Evolutionary conservation across 2,888 invertebrate genomes (phyloP), one percentile per base, ranked within the genome.

Genomic region (Conops quadrifasciatus): DNA sequence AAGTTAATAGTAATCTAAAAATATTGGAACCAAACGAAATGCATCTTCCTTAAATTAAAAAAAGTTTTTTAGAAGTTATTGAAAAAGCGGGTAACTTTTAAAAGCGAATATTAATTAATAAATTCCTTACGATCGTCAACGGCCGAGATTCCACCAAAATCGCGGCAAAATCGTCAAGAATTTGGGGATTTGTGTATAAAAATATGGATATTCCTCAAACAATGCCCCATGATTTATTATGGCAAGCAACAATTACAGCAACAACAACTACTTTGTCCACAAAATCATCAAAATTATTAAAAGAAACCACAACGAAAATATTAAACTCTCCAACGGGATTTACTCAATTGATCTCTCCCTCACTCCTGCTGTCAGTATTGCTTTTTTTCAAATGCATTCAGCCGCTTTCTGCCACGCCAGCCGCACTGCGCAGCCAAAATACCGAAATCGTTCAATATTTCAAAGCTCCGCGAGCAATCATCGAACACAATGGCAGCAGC

Each of bases 371-470:
- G 19, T 16, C 15, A 26, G 26, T 26, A 26, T 26, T 26, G 16
- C 21, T 26, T 24, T 24, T 15, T 21, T 13, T 26, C 15, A 16
- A 26, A 26, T 56, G 26, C 56, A 56, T 56, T 26, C 56, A 26
- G 2, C 15, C 43, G 15, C 45, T 43, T 2, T 19, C 43, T 43
- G 24, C 21, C 19, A 62, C 2, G 36, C 1, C 45, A 1, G 21
- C 43, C 11, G 62, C 62, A 16, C 49, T 60, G 56, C 67, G 21
- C 62, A 71, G 71, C 28, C 26, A 56, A 1, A 60, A 74, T n/a
- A 80, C 82, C 0, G 80, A 83, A 70, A 43, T 79, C 51, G 80
- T 81, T 21, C 83, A 83, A 68, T 75, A 77, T 49, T 83, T 83
- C 58, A 56, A 45, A 64, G 76, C 77, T 0, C 73, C 75, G 5